A percentile compares a stretch with the other conserved stretches of the same genome.
phyloP scores from a whole-genome alignment of 2,113 vertebrate species.

The Toxotes chatareus region DNA sequence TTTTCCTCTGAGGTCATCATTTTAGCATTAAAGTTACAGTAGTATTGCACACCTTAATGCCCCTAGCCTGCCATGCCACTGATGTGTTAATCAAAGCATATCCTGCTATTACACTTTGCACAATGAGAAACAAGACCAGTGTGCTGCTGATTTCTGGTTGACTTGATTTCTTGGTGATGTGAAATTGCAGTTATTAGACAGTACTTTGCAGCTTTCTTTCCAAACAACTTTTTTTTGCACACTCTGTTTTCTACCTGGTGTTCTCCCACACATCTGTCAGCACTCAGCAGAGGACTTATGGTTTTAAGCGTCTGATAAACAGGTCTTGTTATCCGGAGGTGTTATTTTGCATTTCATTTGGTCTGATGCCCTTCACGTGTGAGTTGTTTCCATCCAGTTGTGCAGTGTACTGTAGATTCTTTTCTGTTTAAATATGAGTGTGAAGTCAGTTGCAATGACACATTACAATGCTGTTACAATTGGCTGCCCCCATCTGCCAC shows the following conservation, averaged over 20 bases:
- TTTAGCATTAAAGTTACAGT: not conserved
- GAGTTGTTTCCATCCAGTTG: slow-evolving; percentile 32
- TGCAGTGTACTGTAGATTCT: slow-evolving; percentile 24
- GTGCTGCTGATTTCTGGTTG: not conserved
- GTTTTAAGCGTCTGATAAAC: slow-evolving; percentile 36
- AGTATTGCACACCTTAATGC: not conserved
- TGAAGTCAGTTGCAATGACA: slow-evolving; percentile 51
- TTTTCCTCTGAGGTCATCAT: not conserved
- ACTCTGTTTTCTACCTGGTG: slow-evolving; percentile 2
- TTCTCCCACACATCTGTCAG: slow-evolving; percentile 65
- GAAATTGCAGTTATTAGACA: slow-evolving; percentile 31
- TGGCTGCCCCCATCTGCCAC: slow-evolving; percentile 45
- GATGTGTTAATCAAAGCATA: slow-evolving; percentile 30
- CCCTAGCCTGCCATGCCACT: not conserved
- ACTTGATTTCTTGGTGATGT: slow-evolving; percentile 3
- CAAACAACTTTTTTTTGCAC: slow-evolving; percentile 4
- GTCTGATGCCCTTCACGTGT: slow-evolving; percentile 33
- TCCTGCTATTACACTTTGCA: not conserved
- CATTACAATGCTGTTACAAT: slow-evolving; percentile 27
- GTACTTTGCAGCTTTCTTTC: slow-evolving; percentile 1
- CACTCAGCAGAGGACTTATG: slow-evolving; percentile 17
- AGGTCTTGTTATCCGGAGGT: slow-evolving; percentile 44
- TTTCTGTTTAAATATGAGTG: slow-evolving; percentile 11
- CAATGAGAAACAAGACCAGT: slow-evolving; percentile 6
- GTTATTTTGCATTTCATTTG: slow-evolving; percentile 43